Evolutionary conservation across 2,797 vertebrate genomes (phyloP).

Genomic region (Melanotaenia parkinsoni): DNA sequence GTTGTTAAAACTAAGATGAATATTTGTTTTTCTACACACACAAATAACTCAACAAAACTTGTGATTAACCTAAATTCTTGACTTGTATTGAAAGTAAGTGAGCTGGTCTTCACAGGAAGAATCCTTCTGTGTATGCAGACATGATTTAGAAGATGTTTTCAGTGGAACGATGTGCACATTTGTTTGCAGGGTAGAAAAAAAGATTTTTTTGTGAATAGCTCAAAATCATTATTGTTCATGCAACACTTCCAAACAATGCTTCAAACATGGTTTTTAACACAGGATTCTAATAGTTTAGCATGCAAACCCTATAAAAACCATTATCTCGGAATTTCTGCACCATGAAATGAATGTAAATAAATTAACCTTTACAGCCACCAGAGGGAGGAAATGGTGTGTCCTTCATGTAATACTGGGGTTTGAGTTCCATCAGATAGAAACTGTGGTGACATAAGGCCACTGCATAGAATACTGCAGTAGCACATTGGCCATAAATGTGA

Average conservation of each 20-base stretch:
- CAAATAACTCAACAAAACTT: background rate
- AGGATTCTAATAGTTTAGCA: background rate
- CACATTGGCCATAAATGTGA: background rate
- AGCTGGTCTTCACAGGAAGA: background rate
- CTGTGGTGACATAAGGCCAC: background rate
- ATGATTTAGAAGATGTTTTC: too few relatives aligned
- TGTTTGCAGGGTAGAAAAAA: background rate
- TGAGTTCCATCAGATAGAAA: background rate
- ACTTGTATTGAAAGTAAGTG: background rate
- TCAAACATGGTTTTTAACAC: background rate
- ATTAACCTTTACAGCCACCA: slow-evolving; percentile 39
- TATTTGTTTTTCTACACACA: background rate
- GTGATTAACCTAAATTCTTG: too few relatives aligned
- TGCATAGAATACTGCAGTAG: background rate
- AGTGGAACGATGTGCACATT: background rate
- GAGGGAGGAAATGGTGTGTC: slow-evolving; percentile 40
- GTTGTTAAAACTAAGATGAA: background rate
- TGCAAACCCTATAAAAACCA: background rate
- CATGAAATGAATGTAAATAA: background rate
- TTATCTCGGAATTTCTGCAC: background rate
- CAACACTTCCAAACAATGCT: background rate
- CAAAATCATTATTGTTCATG: background rate
- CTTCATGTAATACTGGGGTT: background rate
- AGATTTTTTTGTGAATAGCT: background rate
- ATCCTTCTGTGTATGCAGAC: background rate